Base-by-base conservation (phyloP, 2,797 vertebrate species). In the Holocentrus rufus region DNA sequence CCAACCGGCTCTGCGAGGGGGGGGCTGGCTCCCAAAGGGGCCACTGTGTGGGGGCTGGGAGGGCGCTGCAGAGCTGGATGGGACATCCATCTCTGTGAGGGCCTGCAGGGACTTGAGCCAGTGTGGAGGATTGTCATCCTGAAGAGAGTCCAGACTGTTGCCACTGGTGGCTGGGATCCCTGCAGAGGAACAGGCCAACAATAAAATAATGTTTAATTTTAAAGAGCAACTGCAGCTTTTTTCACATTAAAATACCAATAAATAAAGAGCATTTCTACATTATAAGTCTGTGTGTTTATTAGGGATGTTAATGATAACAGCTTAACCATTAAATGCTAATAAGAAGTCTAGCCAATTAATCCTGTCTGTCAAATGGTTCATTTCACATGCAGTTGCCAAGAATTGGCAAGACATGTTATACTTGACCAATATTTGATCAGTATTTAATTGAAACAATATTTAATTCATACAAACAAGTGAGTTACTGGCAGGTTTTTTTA, bases 61-160 rank as follows among this genome's bases (percentile, higher is more conserved):
- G 69, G 94, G 93, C 80, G 94, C 92, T 1, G 94, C 87, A 81
- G 94, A 89, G 69, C 93, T 89, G 14, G 83, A 34, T 83, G 95
- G 95, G 89, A 93, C 92, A 65, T 97, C 96, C 95, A 96, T 94
- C 89, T 97, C 96, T 95, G 96, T 97, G 85, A 97, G 96, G 74
- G 95, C 89, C 92, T 97, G 96, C 76, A 97, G 93, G 79, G 96
- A 97, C 90, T 96, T 96, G 87, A 97, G 95, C 96, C 96, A 97
- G 88, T 97, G 96, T 83, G 96, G 96, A 79, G 96, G 96, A 94
- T 95, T 96, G 91, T 97, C 96, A n/a, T 97, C 96, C 91, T 95
- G 96, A 88, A 96, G 93, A 87, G 94, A 92, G 93, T 96, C 96
- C 94, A 96, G 93, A 94, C 94, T 95, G 94, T 96, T 96, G 92